Percentiles rank a stretch among this genome's conserved stretches.
phyloP scores from a whole-genome alignment of 1,140 invertebrate genomes.

The Marisa cornuarietis region DNA sequence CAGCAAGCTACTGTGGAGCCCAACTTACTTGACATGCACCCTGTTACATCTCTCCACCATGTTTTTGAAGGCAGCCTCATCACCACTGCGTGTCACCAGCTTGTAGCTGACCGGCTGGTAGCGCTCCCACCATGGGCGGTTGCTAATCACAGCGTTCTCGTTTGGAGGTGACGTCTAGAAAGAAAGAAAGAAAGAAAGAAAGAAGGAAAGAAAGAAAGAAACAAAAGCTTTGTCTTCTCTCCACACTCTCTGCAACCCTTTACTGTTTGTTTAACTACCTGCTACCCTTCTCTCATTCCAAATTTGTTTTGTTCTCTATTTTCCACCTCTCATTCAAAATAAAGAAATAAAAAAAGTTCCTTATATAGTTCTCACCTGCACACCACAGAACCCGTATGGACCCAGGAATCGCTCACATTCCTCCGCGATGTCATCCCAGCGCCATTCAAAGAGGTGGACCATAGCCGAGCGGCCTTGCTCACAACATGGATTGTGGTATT shows the following conservation, averaged over 20 bases:
- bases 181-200: neutral
- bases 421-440: slow-evolving; percentile 71
- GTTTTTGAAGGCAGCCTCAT: slow-evolving; percentile 74
- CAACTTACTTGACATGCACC: slow-evolving; percentile 75
- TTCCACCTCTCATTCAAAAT: too few species aligned
- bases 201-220: neutral
- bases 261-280: too few species aligned
- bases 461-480: slow-evolving; percentile 6
- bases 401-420: slow-evolving; percentile 84
- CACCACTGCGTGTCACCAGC: slow-evolving; percentile 76
- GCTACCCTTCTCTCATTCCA: too few species aligned
- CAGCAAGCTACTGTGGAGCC: neutral
- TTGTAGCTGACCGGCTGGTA: slow-evolving; percentile 90
- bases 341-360: neutral
- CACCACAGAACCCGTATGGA: slow-evolving; percentile 70
- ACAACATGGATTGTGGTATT: slow-evolving; percentile 16
- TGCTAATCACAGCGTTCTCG: slow-evolving; percentile 51
- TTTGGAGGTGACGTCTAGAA: slow-evolving; percentile 53
- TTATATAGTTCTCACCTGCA: slow-evolving; percentile 31
- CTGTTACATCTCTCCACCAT: slow-evolving; percentile 81
- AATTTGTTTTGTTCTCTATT: neutral
- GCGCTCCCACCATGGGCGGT: slow-evolving; percentile 77
- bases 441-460: slow-evolving; percentile 40
- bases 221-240: too few species aligned
- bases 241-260: too few species aligned